A percentile compares a stretch with the other conserved stretches of the same genome.
phyloP scores from a whole-genome alignment of 2,113 vertebrate genomes.

The Formicarius rufipectus region DNA sequence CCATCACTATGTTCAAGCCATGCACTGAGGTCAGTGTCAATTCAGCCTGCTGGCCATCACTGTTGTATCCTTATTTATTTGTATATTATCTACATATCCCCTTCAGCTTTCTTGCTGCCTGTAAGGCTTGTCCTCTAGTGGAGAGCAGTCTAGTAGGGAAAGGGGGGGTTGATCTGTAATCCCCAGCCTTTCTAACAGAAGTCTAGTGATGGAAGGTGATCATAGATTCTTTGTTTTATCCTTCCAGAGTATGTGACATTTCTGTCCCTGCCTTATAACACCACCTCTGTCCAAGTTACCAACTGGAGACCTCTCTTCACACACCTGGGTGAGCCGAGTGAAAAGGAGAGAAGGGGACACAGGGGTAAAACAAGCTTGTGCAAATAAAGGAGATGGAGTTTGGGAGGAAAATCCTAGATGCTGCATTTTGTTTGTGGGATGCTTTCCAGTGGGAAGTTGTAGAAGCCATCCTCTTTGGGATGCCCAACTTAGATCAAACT shows the following conservation, averaged over 20 bases:
- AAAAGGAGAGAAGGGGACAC: neutral
- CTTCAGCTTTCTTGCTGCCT: neutral
- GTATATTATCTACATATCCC: neutral
- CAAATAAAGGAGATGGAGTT: neutral
- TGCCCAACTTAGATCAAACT: neutral
- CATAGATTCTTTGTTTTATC: neutral
- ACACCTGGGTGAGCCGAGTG: constrained; percentile 86
- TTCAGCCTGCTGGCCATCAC: neutral
- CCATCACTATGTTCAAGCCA: neutral
- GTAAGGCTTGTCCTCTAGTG: neutral
- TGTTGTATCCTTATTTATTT: neutral
- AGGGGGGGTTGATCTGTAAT: neutral
- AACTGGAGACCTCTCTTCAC: constrained; percentile 90
- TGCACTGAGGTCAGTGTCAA: neutral
- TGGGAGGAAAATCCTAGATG: neutral
- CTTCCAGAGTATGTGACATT: constrained; percentile 88
- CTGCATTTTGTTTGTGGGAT: neutral
- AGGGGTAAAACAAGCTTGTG: neutral
- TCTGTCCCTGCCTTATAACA: constrained; percentile 79
- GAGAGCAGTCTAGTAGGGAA: neutral
- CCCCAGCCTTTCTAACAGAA: neutral
- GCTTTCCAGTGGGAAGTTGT: neutral
- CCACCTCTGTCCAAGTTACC: constrained; percentile 76
- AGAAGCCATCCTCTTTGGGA: neutral
- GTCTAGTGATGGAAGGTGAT: neutral